Conservation (phyloP, 2,113 vertebrate species). For the Brachypodius melanocephalos region DNA sequence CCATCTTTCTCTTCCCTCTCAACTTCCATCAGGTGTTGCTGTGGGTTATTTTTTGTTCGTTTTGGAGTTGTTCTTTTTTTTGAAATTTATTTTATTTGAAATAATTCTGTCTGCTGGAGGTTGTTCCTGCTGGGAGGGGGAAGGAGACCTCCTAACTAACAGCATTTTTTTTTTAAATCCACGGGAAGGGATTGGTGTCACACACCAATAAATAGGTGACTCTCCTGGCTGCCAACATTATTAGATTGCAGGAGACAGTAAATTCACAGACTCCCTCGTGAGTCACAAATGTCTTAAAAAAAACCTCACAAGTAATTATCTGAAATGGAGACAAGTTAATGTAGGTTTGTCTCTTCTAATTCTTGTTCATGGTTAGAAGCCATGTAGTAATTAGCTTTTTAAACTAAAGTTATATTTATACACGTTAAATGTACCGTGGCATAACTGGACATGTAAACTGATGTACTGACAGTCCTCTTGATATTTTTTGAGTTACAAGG, state of each 20-base stretch:
- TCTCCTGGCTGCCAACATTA: conserved; percentile 45
- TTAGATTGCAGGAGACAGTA: conserved; percentile 65
- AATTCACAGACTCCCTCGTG: conserved; percentile 61
- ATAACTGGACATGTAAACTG: not conserved
- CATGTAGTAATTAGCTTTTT: not conserved
- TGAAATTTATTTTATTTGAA: not conserved
- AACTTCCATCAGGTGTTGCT: not conserved
- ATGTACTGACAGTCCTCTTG: not conserved
- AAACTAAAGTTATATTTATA: not conserved
- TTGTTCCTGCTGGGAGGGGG: not conserved
- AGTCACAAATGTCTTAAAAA: conserved; percentile 57
- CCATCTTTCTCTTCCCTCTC: not conserved
- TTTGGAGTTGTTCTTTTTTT: too few species aligned
- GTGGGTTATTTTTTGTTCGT: too few species aligned
- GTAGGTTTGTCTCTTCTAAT: conserved; percentile 16
- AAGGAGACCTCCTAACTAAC: conserved; percentile 14
- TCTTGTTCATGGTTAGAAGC: not conserved
- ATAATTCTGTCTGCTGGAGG: not conserved
- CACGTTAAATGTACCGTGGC: not conserved
- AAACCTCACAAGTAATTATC: conserved; percentile 62
- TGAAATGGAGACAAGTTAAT: conserved; percentile 52
- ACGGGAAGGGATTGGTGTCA: conserved; percentile 44
- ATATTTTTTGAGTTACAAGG: not conserved
- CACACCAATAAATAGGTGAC: conserved; percentile 65
- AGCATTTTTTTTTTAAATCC: conserved; percentile 29